These are phyloP conservation scores for Cyprinodon brontotheroides DNA, from an alignment of 2,113 vertebrate genomes.

Conservation along the genomic window DNA sequence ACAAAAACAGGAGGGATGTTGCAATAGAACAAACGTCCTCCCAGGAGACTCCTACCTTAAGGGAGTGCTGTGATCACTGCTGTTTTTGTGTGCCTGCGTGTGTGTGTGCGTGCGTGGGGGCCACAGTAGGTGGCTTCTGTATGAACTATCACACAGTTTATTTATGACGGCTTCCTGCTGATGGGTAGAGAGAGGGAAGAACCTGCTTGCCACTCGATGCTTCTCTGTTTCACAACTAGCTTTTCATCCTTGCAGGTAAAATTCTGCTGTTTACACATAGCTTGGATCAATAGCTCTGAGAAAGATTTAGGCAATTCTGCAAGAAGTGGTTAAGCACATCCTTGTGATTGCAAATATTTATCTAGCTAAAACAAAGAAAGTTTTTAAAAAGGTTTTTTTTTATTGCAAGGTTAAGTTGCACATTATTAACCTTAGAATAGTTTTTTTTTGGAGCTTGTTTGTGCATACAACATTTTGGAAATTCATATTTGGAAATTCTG, in stretches of 20 bases:
- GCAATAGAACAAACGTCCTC: constrained; percentile 46
- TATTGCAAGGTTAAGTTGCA: neutral
- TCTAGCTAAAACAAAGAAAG: neutral
- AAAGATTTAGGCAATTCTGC: neutral
- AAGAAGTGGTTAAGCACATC: neutral
- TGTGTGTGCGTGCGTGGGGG: constrained; percentile 23
- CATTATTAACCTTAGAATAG: neutral
- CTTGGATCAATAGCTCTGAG: constrained; percentile 24
- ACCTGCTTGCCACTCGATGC: constrained; percentile 41
- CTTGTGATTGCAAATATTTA: constrained; percentile 7
- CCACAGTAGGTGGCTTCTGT: constrained; percentile 62
- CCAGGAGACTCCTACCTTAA: constrained; percentile 54
- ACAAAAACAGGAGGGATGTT: constrained; percentile 50
- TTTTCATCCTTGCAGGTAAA: constrained; percentile 18
- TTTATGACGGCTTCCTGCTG: constrained; percentile 69
- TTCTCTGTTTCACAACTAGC: constrained; percentile 30
- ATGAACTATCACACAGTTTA: constrained; percentile 73
- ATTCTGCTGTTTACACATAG: constrained; percentile 1
- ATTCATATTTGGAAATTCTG: neutral
- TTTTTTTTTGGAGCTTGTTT: too few relatives aligned
- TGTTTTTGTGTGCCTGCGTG: constrained; percentile 17
- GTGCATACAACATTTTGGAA: neutral
- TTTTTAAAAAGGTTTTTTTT: neutral
- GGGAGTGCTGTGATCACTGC: constrained; percentile 65
- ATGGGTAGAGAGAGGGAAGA: constrained; percentile 38